Conservation (phyloP, 2,888 invertebrate genomes). For the Strigamia crassipes region DNA sequence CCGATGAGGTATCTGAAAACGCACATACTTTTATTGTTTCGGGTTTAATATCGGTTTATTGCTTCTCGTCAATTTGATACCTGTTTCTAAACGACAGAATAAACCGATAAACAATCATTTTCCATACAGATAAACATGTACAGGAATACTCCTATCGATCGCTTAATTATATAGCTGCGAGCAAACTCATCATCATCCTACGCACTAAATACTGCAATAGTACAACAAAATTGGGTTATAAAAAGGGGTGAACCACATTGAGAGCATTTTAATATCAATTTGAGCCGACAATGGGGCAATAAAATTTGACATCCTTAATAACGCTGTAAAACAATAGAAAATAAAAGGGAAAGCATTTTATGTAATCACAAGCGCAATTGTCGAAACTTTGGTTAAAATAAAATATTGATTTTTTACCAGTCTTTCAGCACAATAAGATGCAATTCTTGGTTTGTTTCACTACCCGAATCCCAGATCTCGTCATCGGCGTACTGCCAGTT, state of each 20-base stretch:
- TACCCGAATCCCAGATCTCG: background rate
- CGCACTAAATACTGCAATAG: background rate
- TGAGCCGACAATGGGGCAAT: background rate
- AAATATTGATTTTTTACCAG: background rate
- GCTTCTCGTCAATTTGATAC: background rate
- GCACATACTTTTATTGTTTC: too few relatives aligned
- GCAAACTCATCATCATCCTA: background rate
- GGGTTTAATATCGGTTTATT: background rate
- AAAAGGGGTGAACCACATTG: background rate
- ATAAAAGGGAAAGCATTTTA: too few relatives aligned
- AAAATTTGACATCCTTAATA: background rate
- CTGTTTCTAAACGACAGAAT: background rate
- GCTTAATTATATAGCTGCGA: background rate
- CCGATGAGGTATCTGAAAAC: too few relatives aligned
- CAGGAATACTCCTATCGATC: background rate
- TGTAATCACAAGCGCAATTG: too few relatives aligned
- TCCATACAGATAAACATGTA: background rate
- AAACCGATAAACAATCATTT: background rate
- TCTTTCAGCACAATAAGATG: background rate
- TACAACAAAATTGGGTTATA: background rate
- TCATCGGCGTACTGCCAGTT: background rate
- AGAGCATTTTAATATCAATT: constrained; percentile 4
- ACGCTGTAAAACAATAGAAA: too few relatives aligned
- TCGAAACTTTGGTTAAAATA: background rate
- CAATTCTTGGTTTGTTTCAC: background rate